phyloP scores from a whole-genome alignment of 2,797 vertebrate genomes.

The Chelidonichthys spinosus region DNA sequence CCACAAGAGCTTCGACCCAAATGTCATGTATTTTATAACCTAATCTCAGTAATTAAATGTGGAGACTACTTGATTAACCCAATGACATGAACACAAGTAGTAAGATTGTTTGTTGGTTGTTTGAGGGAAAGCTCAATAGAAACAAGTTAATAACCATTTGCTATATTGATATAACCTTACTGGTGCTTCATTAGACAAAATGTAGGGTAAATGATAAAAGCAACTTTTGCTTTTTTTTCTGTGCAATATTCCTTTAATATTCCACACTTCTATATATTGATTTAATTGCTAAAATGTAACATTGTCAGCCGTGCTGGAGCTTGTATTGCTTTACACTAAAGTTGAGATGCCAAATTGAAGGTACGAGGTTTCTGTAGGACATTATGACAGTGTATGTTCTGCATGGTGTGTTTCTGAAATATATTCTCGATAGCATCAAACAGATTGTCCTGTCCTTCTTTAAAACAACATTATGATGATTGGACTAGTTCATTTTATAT shows the following conservation, averaged over 20 bases:
- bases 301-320: conserved; percentile 6
- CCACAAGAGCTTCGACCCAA: not conserved
- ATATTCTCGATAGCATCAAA: conserved; percentile 57
- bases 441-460: conserved; percentile 54
- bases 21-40: not conserved
- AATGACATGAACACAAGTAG: not conserved
- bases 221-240: not conserved
- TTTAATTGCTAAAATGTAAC: not conserved
- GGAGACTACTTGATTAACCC: not conserved
- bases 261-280: conserved; percentile 8
- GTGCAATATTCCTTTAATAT: conserved; percentile 18
- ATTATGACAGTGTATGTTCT: conserved; percentile 14
- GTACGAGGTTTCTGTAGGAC: conserved; percentile 49
- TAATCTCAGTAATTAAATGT: not conserved
- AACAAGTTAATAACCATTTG: no score
- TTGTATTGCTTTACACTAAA: not conserved
- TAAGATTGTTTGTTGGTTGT: not conserved
- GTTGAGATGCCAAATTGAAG: not conserved
- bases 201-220: not conserved
- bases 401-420: conserved; percentile 66
- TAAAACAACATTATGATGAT: not conserved
- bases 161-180: not conserved
- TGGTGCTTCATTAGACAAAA: not conserved
- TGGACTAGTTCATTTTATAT: not conserved
- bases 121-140: not conserved